A percentile compares a stretch with the other conserved stretches of the same genome.
phyloP scores from a whole-genome alignment of 2,797 vertebrate genomes.

The Acestrorhynchus altus region DNA sequence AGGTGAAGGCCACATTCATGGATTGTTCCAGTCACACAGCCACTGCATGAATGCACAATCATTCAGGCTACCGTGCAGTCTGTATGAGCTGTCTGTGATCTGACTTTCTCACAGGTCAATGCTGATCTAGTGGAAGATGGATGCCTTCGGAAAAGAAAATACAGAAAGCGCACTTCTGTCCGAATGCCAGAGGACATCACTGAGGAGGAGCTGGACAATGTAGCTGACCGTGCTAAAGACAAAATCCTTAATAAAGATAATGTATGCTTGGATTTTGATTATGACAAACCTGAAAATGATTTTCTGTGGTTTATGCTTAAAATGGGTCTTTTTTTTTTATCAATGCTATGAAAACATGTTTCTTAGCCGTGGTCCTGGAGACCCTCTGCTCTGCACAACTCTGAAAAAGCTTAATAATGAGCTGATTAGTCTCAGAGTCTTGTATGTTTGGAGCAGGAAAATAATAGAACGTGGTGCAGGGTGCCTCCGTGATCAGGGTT shows the following conservation, averaged over 20 bases:
- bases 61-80: too few species aligned
- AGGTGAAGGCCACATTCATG: slow-evolving; percentile 71
- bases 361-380: too few species aligned
- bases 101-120: slow-evolving; percentile 65
- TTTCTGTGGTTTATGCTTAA: too few species aligned
- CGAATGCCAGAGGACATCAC: slow-evolving; percentile 90
- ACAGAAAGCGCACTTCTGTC: slow-evolving; percentile 67
- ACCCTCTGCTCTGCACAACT: too few species aligned
- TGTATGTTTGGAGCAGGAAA: too few species aligned
- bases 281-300: too few species aligned
- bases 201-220: slow-evolving; percentile 89
- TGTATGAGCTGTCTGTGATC: not conserved
- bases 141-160: slow-evolving; percentile 61
- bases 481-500: too few species aligned
- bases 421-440: too few species aligned
- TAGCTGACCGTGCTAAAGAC: slow-evolving; percentile 89
- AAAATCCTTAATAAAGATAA: slow-evolving; percentile 94
- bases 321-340: too few species aligned
- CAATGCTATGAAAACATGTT: too few species aligned
- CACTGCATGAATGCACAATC: not conserved
- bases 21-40: not conserved
- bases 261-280: slow-evolving; percentile 70
- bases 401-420: too few species aligned
- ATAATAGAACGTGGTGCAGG: too few species aligned
- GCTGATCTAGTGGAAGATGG: slow-evolving; percentile 40